Evolutionary conservation across 2,797 vertebrate genomes (phyloP), one percentile per base, ranked within the genome.

Genomic region (Chaetodon trifasciatus): DNA sequence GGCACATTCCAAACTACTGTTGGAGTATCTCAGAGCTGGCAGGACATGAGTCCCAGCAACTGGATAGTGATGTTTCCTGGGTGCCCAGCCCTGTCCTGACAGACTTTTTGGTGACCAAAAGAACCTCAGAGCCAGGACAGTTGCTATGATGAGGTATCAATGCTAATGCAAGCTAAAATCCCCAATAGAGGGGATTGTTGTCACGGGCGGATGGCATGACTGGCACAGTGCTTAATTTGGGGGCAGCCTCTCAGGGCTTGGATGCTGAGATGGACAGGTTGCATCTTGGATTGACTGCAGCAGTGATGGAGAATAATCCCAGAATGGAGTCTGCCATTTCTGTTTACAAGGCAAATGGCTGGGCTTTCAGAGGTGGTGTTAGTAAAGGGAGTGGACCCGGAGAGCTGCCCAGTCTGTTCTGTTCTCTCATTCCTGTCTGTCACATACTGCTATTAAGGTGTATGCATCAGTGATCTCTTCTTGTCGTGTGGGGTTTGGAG

Each of bases 381-480:
- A 76, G 6, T 13, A 58, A 44, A 76, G 72, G 28, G 58, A 70
- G 52, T 50, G 13, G 55, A 78, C 52, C 62, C 32, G 0, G 15
- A 74, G 60, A 78, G 55, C 17, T 55, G 12, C 35, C 76, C 39
- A 23, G 44, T 81, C 57, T 64, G 24, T 39, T 62, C 53, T 60
- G 28, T 74, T 70, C 65, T 74, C 24, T 24, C 55, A 80, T 58
- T 16, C 62, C 40, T 71, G 52, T 74, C 76, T 75, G 55, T 62
- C 68, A 72, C 67, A 70, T 69, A 78, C 17, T 58, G 15, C 80
- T 70, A 28, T 87, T 80, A 47, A 84, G 79, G 71, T 69, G 74
- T 83, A 80, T 83, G 87, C 77, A 80, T 87, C 81, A 61, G 67
- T 84, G 81, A 81, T 70, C 75, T 76, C 53, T 39, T 78, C 76